Evolutionary conservation across 2,888 invertebrate species (phyloP).

Genomic region (Amblyjoppa proteus): DNA sequence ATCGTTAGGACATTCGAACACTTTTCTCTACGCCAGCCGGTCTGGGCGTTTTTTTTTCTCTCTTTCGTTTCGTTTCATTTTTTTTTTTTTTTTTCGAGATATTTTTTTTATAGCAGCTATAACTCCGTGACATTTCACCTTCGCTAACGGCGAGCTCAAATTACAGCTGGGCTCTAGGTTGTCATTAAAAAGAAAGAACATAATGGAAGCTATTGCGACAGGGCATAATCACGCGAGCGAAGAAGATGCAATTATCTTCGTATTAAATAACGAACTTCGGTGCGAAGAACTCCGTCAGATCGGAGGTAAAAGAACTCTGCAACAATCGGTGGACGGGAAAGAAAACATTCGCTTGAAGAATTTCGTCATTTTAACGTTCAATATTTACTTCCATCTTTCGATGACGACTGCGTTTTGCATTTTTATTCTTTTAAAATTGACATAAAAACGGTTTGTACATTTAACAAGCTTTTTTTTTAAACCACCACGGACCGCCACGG

Average conservation of each 20-base stretch:
- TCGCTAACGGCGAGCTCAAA: conserved; percentile 11
- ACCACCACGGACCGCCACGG: too few species aligned
- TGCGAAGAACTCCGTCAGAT: conserved; percentile 4
- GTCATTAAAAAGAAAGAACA: conserved; percentile 19
- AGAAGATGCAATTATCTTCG: conserved; percentile 25
- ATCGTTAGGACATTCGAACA: conserved; percentile 58
- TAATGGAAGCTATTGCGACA: conserved; percentile 17
- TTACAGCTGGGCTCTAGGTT: background rate
- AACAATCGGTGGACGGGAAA: background rate
- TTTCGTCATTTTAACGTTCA: background rate
- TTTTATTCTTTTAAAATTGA: too few species aligned
- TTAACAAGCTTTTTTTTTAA: too few species aligned
- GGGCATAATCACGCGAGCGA: conserved; percentile 23
- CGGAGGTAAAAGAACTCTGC: background rate
- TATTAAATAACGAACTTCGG: background rate
- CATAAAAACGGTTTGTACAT: too few species aligned
- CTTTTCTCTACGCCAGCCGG: conserved; percentile 46
- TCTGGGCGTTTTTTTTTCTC: background rate
- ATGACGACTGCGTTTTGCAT: background rate
- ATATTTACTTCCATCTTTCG: background rate
- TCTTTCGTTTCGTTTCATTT: background rate
- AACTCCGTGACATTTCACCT: conserved; percentile 42
- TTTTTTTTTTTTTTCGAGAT: background rate
- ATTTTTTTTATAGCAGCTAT: background rate
- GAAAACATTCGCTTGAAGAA: background rate